Percentiles rank a stretch among this genome's conserved stretches.
These are phyloP conservation scores for Pristionchus entomophagus DNA, from an alignment of 2,888 invertebrate genomes.

Conservation along the genomic window DNA sequence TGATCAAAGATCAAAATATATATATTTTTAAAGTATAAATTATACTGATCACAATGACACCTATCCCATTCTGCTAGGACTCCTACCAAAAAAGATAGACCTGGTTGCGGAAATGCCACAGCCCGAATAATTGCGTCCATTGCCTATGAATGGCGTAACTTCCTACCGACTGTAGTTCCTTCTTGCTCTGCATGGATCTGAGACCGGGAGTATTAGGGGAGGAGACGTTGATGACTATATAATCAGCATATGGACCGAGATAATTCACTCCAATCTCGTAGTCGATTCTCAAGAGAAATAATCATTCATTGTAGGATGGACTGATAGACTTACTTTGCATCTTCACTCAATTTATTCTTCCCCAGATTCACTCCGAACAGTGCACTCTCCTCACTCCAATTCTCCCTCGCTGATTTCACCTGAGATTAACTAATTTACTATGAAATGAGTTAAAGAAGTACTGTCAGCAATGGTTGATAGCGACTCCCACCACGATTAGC, in stretches of 20 bases:
- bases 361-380: constrained; percentile 92
- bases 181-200: constrained; percentile 84
- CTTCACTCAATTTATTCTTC: constrained; percentile 89
- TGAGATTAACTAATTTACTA: neutral
- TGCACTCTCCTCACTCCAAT: constrained; percentile 49
- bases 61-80: too few species aligned
- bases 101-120: too few species aligned
- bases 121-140: constrained; percentile 80
- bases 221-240: constrained; percentile 95
- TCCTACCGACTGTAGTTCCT: constrained; percentile 81
- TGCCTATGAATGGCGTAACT: neutral
- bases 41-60: too few species aligned
- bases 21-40: too few species aligned
- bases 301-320: neutral
- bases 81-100: too few species aligned
- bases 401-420: constrained; percentile 36
- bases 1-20: too few species aligned
- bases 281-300: constrained; percentile 57
- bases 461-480: too few species aligned
- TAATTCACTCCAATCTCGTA: constrained; percentile 84
- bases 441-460: too few species aligned
- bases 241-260: constrained; percentile 90
- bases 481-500: too few species aligned
- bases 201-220: constrained; percentile 97
- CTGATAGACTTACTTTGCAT: constrained; percentile 79